phyloP scores from a whole-genome alignment of 1,140 invertebrate species.

The Cataglyphis hispanica region DNA sequence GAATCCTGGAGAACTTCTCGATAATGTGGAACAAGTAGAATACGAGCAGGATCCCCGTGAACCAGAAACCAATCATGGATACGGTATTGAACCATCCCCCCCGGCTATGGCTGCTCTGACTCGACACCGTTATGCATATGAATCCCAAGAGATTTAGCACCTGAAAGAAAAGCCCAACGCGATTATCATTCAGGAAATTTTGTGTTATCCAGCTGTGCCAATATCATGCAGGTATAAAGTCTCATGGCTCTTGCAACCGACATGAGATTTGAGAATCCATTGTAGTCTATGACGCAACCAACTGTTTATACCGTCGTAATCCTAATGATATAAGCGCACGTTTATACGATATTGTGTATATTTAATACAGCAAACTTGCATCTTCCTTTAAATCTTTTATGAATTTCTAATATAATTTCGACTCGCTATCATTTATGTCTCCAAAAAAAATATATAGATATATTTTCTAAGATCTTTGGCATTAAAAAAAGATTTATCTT shows the following conservation, averaged over 20 bases:
- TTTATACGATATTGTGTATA: not conserved
- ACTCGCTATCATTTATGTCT: not conserved
- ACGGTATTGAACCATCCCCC: constrained; percentile 93
- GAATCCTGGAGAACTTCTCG: constrained; percentile 94
- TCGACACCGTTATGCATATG: constrained; percentile 92
- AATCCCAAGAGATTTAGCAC: constrained; percentile 92
- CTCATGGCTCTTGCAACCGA: not conserved
- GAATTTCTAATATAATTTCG: not conserved
- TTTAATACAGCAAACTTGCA: not conserved
- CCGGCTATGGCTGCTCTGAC: constrained; percentile 85
- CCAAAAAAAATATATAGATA: too few species aligned
- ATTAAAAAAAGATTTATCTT: too few species aligned
- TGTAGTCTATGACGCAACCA: constrained; percentile 13
- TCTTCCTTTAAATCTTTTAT: not conserved
- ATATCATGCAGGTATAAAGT: constrained; percentile 12
- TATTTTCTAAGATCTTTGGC: too few species aligned
- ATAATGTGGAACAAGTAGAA: constrained; percentile 95
- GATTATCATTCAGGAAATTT: constrained; percentile 46
- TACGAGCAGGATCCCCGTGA: constrained; percentile 92
- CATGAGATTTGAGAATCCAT: constrained; percentile 31
- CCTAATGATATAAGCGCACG: not conserved
- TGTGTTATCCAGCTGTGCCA: not conserved
- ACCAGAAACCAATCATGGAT: constrained; percentile 94
- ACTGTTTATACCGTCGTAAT: not conserved
- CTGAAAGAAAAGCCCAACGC: constrained; percentile 87